These are phyloP conservation scores for Eleginops maclovinus DNA, from an alignment of 2,113 vertebrate species.

Conservation along the genomic window DNA sequence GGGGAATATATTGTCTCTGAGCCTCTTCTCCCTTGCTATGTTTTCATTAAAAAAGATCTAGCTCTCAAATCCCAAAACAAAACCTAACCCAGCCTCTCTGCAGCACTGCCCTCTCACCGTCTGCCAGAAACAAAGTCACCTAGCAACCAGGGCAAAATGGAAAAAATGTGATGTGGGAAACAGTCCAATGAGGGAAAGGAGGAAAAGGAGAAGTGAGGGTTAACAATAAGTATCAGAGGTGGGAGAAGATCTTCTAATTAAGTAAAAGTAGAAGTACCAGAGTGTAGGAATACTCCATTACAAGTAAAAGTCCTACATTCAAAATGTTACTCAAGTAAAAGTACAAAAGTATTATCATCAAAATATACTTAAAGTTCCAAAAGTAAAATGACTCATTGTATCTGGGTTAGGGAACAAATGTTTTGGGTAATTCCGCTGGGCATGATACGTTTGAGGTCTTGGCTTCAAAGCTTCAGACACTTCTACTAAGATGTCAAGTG, in stretches of 20 bases:
- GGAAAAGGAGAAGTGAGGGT: constrained; percentile 40
- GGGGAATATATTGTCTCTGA: constrained; percentile 68
- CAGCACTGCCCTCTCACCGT: constrained; percentile 65
- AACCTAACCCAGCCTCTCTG: constrained; percentile 31
- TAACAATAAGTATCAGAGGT: constrained; percentile 8
- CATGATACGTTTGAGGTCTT: constrained; percentile 48
- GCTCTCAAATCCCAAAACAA: constrained; percentile 42
- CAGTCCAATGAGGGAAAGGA: constrained; percentile 23
- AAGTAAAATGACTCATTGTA: not conserved
- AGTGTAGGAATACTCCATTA: too few species aligned
- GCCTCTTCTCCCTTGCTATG: constrained; percentile 63
- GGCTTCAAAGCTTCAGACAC: constrained; percentile 51
- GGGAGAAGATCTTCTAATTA: too few species aligned
- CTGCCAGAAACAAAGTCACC: constrained; percentile 74
- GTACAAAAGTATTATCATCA: too few species aligned
- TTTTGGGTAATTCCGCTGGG: constrained; percentile 58
- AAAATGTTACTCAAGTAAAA: too few species aligned
- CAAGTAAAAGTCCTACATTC: too few species aligned
- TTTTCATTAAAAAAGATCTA: constrained; percentile 80
- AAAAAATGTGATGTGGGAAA: constrained; percentile 49
- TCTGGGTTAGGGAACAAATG: constrained; percentile 30
- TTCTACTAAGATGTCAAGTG: constrained; percentile 45
- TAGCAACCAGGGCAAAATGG: constrained; percentile 77
- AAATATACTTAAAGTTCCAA: too few species aligned
- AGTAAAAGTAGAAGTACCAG: too few species aligned